These are phyloP conservation scores for Rhodeus uyekii DNA, from an alignment of 2,797 vertebrate genomes.

Conservation along the genomic window DNA sequence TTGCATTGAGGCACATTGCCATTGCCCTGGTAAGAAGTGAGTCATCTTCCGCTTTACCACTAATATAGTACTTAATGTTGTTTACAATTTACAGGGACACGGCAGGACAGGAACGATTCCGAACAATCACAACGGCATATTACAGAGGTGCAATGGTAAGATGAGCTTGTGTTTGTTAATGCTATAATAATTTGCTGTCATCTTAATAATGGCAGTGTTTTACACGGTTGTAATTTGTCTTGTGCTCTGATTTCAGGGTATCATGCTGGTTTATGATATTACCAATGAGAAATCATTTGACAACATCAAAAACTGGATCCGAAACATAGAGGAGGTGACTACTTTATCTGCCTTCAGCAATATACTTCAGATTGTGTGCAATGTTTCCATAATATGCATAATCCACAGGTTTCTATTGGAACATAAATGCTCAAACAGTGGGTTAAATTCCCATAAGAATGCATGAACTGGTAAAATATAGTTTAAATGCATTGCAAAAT, in stretches of 20 bases:
- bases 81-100: conserved; percentile 94
- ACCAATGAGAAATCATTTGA: conserved; percentile 99
- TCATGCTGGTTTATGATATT: conserved; percentile 99
- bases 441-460: neutral
- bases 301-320: conserved; percentile 99
- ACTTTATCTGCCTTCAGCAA: neutral
- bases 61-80: no score
- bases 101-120: conserved; percentile 94
- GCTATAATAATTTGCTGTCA: neutral
- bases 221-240: neutral
- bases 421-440: neutral
- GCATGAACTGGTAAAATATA: neutral
- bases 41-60: conserved; percentile 8
- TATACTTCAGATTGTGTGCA: neutral
- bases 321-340: conserved; percentile 96
- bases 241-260: conserved; percentile 78
- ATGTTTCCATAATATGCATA: neutral
- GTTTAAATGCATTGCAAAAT: neutral
- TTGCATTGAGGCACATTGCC: neutral
- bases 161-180: neutral
- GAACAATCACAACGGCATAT: conserved; percentile 97
- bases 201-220: neutral
- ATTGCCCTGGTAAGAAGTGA: neutral
- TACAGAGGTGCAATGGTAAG: conserved; percentile 97
- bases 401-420: neutral